Evolutionary conservation across 2,888 invertebrate species (phyloP).

Genomic region (Aspidiotus destructor): DNA sequence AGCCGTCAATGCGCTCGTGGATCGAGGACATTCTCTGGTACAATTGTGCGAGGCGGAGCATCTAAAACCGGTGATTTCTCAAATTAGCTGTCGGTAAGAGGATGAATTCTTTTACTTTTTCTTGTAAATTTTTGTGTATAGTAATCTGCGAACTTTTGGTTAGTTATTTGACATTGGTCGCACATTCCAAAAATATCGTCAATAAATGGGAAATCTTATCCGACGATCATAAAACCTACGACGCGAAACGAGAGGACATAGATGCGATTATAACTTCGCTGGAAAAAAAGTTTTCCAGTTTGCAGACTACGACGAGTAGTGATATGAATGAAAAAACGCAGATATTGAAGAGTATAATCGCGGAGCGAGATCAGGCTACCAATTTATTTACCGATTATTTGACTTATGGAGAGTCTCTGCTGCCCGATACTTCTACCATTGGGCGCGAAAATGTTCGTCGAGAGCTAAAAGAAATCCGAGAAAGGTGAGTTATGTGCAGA

Average conservation of each 20-base stretch:
- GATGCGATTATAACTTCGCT: constrained; percentile 67
- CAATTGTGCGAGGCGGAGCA: constrained; percentile 75
- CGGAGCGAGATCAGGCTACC: constrained; percentile 77
- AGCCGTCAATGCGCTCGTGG: constrained; percentile 77
- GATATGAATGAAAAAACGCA: constrained; percentile 57
- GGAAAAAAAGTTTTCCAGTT: constrained; percentile 57
- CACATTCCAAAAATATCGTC: constrained; percentile 73
- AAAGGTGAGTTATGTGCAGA: constrained; percentile 43
- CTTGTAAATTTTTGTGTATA: neutral
- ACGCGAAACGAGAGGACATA: constrained; percentile 63
- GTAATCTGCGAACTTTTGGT: neutral
- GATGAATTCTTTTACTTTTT: neutral
- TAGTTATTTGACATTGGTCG: constrained; percentile 65
- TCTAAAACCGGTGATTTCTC: constrained; percentile 74
- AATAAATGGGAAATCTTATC: constrained; percentile 74
- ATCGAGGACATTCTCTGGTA: constrained; percentile 75
- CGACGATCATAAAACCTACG: constrained; percentile 70
- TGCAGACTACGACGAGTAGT: constrained; percentile 51
- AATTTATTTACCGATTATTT: constrained; percentile 64
- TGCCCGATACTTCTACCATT: constrained; percentile 82
- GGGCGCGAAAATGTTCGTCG: constrained; percentile 83
- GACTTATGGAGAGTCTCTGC: constrained; percentile 73
- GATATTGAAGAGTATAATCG: constrained; percentile 58
- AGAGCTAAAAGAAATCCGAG: constrained; percentile 67
- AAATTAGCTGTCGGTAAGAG: constrained; percentile 64